Evolutionary conservation across 2,797 vertebrate genomes (phyloP).

Genomic region (Taenioides sp.): DNA sequence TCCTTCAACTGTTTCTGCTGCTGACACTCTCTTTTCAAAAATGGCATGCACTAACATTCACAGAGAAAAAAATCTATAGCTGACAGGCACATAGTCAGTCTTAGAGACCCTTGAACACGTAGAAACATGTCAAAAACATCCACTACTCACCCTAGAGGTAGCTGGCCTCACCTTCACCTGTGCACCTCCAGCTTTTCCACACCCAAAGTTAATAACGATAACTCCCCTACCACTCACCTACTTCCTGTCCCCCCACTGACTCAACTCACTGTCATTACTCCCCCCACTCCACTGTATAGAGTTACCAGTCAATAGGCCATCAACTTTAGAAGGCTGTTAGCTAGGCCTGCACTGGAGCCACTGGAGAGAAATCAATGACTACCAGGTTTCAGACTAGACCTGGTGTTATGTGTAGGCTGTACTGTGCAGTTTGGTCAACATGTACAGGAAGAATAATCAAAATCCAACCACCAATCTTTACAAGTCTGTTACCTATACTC

Average conservation of each 20-base stretch:
- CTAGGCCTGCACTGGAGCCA: constrained; percentile 50
- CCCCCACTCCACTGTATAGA: constrained; percentile 57
- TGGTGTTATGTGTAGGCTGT: constrained; percentile 8
- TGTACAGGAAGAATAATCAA: not conserved
- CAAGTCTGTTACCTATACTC: not conserved
- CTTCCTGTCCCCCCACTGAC: constrained; percentile 65
- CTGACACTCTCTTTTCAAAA: constrained; percentile 83
- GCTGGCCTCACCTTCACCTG: constrained; percentile 65
- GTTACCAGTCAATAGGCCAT: constrained; percentile 67
- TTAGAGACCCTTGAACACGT: constrained; percentile 16
- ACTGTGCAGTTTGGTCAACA: not conserved
- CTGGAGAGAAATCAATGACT: constrained; percentile 54
- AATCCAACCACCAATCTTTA: not conserved
- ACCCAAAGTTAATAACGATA: constrained; percentile 53
- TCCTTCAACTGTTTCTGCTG: constrained; percentile 75
- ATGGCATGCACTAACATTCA: constrained; percentile 95
- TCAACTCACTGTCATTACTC: constrained; percentile 56
- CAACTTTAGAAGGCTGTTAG: constrained; percentile 48
- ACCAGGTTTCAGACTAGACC: constrained; percentile 46
- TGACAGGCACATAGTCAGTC: not conserved
- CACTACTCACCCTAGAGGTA: constrained; percentile 52
- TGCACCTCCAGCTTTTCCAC: constrained; percentile 71
- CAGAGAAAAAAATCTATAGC: constrained; percentile 48
- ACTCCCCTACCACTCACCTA: constrained; percentile 66
- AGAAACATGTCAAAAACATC: constrained; percentile 19